Percentiles rank a stretch among this genome's conserved stretches.
These are phyloP conservation scores for Stictonetta naevosa DNA, from an alignment of 2,113 vertebrate genomes.

Conservation along the genomic window DNA sequence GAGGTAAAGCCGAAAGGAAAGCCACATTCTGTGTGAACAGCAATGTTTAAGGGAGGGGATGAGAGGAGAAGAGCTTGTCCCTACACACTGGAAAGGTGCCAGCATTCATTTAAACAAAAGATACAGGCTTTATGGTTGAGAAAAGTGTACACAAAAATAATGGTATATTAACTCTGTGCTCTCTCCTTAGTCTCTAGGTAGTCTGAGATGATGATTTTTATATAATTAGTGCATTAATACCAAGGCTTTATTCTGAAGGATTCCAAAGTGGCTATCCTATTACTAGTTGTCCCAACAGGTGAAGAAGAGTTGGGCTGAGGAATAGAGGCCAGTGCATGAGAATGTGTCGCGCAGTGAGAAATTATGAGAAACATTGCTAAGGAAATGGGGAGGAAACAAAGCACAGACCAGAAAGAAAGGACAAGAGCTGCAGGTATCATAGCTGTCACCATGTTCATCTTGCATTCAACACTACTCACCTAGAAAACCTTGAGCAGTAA, in stretches of 20 bases:
- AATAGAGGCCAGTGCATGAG: background rate
- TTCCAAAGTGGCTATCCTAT: background rate
- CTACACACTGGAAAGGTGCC: background rate
- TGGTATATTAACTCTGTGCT: background rate
- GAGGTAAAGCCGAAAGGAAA: background rate
- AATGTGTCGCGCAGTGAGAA: background rate
- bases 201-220: background rate
- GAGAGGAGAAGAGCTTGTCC: background rate
- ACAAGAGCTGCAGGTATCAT: background rate
- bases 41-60: background rate
- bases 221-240: background rate
- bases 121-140: background rate
- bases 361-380: background rate
- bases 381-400: background rate
- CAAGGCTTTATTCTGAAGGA: background rate
- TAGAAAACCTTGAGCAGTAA: background rate
- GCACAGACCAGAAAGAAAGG: background rate
- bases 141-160: background rate
- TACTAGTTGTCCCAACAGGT: background rate
- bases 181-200: background rate
- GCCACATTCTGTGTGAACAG: background rate
- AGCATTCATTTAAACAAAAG: background rate
- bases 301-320: background rate
- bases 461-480: background rate
- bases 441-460: background rate